A percentile compares a stretch with the other conserved stretches of the same genome.
These are phyloP conservation scores for Mylabris phalerata DNA, from an alignment of 1,140 invertebrate genomes.

Conservation along the genomic window DNA sequence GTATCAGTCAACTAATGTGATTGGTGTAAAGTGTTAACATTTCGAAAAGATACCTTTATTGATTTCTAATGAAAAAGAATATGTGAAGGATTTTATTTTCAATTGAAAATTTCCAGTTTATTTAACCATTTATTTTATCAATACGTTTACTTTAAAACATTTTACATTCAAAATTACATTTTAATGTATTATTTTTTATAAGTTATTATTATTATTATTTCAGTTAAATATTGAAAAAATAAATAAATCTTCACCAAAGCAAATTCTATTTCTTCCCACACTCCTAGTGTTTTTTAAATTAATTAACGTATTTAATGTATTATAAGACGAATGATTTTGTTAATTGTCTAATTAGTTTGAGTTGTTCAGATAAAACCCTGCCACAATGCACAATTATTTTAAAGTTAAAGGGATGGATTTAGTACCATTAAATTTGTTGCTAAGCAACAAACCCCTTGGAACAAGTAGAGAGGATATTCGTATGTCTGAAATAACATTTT, in stretches of 20 bases:
- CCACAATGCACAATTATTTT: slow-evolving; percentile 7
- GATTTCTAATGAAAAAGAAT: neutral
- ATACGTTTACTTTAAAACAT: neutral
- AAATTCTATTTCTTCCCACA: neutral
- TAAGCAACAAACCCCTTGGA: slow-evolving; percentile 9
- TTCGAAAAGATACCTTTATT: slow-evolving; percentile 8
- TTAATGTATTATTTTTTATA: slow-evolving; percentile 16
- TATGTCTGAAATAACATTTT: slow-evolving; percentile 5
- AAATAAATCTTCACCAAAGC: slow-evolving; percentile 7
- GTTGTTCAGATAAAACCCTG: slow-evolving; percentile 6
- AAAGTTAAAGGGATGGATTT: neutral
- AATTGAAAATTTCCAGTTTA: neutral
- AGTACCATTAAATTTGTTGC: slow-evolving; percentile 14
- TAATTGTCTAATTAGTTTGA: slow-evolving; percentile 14
- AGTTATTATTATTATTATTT: slow-evolving; percentile 9
- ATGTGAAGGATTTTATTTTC: neutral
- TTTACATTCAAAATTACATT: slow-evolving; percentile 4
- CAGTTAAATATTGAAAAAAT: neutral
- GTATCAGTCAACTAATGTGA: slow-evolving; percentile 12
- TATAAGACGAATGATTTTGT: slow-evolving; percentile 9
- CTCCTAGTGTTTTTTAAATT: neutral
- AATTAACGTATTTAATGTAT: slow-evolving; percentile 8
- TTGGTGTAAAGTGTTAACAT: slow-evolving; percentile 13
- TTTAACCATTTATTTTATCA: neutral
- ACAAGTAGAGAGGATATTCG: neutral